Conservation (phyloP, 2,797 vertebrate species). For the Sebastes iracundus region DNA sequence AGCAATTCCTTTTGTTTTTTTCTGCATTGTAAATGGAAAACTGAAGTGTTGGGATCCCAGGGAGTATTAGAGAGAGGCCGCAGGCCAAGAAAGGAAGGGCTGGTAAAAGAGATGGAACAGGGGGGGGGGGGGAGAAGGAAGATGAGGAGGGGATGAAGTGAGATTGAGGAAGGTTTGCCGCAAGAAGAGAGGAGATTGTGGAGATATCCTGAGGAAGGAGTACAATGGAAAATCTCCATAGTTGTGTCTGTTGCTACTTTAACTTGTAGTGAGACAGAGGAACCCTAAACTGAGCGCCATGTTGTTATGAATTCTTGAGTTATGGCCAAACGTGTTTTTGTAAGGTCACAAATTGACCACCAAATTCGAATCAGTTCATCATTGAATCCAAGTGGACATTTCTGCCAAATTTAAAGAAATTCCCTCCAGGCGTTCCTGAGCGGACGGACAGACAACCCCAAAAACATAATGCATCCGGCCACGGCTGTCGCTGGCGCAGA, state of each 20-base stretch:
- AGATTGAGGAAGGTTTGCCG: background rate
- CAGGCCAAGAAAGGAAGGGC: slow-evolving; percentile 21
- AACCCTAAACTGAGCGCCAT: background rate
- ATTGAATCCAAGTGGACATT: background rate
- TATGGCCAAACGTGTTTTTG: background rate
- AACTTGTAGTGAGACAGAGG: slow-evolving; percentile 1
- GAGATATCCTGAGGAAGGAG: background rate
- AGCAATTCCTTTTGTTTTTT: slow-evolving; percentile 39
- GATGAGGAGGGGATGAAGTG: background rate
- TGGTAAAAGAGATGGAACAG: slow-evolving; percentile 33
- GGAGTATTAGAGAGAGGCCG: slow-evolving; percentile 17
- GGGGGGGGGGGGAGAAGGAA: background rate
- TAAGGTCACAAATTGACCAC: background rate
- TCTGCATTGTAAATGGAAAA: slow-evolving; percentile 48
- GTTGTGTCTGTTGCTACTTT: slow-evolving; percentile 3
- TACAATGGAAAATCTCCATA: slow-evolving; percentile 23
- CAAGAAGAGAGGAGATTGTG: background rate
- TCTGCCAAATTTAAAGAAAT: background rate
- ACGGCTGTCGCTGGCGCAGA: background rate
- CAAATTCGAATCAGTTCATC: background rate
- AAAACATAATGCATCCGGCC: background rate
- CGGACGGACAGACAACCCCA: background rate
- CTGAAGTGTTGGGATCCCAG: slow-evolving; percentile 3
- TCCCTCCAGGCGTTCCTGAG: background rate
- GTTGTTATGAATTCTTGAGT: background rate